These are phyloP conservation scores for Garrulus glandarius DNA, from an alignment of 2,797 vertebrate species.

Conservation along the genomic window DNA sequence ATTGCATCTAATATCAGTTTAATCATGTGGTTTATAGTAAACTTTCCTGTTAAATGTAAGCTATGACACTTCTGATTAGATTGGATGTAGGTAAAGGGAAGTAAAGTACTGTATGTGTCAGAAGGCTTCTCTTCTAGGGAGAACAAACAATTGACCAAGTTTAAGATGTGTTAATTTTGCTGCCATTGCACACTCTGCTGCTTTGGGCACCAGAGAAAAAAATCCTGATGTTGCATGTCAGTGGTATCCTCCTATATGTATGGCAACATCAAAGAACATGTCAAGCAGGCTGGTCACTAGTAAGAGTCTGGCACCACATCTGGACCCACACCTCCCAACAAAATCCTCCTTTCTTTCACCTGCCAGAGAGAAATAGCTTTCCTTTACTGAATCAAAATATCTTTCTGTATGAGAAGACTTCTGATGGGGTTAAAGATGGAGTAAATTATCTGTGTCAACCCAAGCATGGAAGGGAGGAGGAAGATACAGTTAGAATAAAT, in stretches of 20 bases:
- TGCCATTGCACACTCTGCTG: neutral
- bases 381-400: neutral
- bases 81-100: neutral
- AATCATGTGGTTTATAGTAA: neutral
- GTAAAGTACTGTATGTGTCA: neutral
- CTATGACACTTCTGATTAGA: neutral
- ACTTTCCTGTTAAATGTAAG: neutral
- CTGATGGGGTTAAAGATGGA: neutral
- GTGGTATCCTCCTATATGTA: neutral
- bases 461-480: neutral
- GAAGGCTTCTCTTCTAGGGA: neutral
- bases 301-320: neutral
- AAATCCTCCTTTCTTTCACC: neutral
- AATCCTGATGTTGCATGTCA: neutral
- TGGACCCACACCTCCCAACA: neutral
- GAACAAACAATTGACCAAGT: neutral
- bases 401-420: neutral
- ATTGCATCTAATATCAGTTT: neutral
- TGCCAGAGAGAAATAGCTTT: neutral
- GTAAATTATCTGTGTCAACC: neutral
- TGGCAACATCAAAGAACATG: rapidly evolving
- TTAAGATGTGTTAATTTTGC: neutral
- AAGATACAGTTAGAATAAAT: neutral
- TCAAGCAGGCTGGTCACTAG: neutral
- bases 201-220: neutral